Conservation (phyloP, 1,140 invertebrate genomes). For the Asobara japonica region DNA sequence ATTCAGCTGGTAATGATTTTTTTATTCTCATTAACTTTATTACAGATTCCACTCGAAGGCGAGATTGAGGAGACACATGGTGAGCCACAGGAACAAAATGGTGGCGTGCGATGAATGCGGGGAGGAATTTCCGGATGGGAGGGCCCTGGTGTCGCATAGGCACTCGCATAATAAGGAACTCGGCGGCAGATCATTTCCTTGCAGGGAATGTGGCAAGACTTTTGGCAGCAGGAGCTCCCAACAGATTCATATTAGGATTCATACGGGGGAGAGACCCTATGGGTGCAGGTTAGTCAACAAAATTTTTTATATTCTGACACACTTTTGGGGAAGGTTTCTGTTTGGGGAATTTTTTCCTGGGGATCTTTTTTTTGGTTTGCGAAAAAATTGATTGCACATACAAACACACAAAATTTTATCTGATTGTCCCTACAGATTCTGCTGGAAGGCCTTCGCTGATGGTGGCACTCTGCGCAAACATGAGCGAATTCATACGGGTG, state of each 20-base stretch:
- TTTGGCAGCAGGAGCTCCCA: slow-evolving; percentile 89
- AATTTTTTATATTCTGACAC: no score
- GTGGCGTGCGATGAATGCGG: slow-evolving; percentile 77
- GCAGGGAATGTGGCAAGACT: slow-evolving; percentile 85
- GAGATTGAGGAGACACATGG: slow-evolving; percentile 70
- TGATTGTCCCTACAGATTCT: no score
- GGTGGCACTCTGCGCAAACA: slow-evolving; percentile 97
- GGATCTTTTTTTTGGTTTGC: no score
- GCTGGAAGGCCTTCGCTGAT: slow-evolving; percentile 98
- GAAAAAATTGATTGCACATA: no score
- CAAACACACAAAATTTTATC: no score
- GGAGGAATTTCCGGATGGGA: slow-evolving; percentile 76
- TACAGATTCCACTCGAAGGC: slow-evolving; percentile 79
- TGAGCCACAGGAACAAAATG: slow-evolving; percentile 76
- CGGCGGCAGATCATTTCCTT: slow-evolving; percentile 79
- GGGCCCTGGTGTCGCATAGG: slow-evolving; percentile 76
- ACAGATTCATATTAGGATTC: slow-evolving; percentile 90
- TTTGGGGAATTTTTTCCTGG: no score
- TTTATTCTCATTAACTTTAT: no score
- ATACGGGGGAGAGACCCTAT: slow-evolving; percentile 87
- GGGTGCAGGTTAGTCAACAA: no score
- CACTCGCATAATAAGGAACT: slow-evolving; percentile 72
- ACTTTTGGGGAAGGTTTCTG: no score
- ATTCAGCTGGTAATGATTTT: no score
- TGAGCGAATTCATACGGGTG: slow-evolving; percentile 96